Conservation (phyloP, 2,888 invertebrate species). For the Hymenopus coronatus region DNA sequence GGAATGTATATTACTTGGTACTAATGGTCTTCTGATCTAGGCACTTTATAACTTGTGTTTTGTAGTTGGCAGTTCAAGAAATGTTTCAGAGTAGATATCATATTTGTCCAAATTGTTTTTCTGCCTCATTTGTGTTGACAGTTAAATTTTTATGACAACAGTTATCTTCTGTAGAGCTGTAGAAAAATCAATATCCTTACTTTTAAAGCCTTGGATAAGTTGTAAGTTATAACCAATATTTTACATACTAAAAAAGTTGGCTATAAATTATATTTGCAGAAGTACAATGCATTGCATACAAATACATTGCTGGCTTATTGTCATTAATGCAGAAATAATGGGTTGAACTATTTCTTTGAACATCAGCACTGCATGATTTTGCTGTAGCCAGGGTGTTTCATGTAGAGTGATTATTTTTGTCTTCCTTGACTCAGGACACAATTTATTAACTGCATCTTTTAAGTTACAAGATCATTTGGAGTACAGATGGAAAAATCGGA, state of each 20-base stretch:
- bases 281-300: too few species aligned
- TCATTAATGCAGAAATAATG: not conserved
- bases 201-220: not conserved
- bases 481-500: too few species aligned
- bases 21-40: too few species aligned
- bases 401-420: not conserved
- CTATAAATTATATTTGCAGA: too few species aligned
- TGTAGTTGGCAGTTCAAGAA: not conserved
- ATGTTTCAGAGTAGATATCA: not conserved
- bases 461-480: not conserved
- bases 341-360: not conserved
- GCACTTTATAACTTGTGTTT: too few species aligned
- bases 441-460: not conserved
- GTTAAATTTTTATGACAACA: not conserved
- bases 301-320: not conserved
- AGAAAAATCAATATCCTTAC: not conserved
- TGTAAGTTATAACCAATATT: not conserved
- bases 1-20: too few species aligned
- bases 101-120: not conserved
- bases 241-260: not conserved
- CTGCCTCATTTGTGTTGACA: not conserved
- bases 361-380: not conserved
- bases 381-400: not conserved
- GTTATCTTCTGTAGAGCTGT: not conserved
- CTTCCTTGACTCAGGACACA: not conserved